phyloP scores from a whole-genome alignment of 2,113 vertebrate species.

The Isichthys henryi region DNA sequence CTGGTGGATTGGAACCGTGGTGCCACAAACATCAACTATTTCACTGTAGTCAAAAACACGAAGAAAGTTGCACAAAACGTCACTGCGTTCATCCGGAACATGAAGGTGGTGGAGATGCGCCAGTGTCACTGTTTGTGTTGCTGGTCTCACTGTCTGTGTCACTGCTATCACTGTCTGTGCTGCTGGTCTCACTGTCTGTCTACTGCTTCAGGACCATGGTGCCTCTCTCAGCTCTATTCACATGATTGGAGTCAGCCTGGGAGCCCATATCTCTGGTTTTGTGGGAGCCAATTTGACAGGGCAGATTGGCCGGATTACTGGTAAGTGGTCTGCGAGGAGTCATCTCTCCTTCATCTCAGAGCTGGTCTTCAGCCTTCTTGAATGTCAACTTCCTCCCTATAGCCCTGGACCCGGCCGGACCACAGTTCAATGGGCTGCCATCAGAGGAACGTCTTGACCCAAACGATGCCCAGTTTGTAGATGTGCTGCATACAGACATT shows the following conservation, averaged over 20 bases:
- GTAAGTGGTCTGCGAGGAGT: constrained; percentile 28
- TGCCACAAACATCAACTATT: constrained; percentile 78
- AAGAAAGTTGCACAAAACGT: constrained; percentile 61
- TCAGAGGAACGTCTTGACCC: constrained; percentile 63
- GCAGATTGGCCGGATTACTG: constrained; percentile 81
- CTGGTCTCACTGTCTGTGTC: not conserved
- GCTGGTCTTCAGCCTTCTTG: not conserved
- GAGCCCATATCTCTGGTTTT: constrained; percentile 90
- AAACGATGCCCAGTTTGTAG: constrained; percentile 81
- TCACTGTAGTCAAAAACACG: constrained; percentile 66
- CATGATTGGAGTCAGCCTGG: constrained; percentile 86
- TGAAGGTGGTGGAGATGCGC: constrained; percentile 67
- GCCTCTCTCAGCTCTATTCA: constrained; percentile 65
- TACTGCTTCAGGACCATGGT: constrained; percentile 59
- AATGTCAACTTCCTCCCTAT: not conserved
- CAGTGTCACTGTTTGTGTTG: not conserved
- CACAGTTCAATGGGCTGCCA: constrained; percentile 56
- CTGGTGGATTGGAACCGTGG: constrained; percentile 89
- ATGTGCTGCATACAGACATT: constrained; percentile 81
- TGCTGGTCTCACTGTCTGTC: not conserved
- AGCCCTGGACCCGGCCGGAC: constrained; percentile 91
- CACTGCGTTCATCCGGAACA: constrained; percentile 57
- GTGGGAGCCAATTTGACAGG: constrained; percentile 73
- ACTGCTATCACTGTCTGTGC: not conserved
- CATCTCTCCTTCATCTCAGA: not conserved